Evolutionary conservation across 2,113 vertebrate species (phyloP).

Genomic region (Bettongia penicillata): DNA sequence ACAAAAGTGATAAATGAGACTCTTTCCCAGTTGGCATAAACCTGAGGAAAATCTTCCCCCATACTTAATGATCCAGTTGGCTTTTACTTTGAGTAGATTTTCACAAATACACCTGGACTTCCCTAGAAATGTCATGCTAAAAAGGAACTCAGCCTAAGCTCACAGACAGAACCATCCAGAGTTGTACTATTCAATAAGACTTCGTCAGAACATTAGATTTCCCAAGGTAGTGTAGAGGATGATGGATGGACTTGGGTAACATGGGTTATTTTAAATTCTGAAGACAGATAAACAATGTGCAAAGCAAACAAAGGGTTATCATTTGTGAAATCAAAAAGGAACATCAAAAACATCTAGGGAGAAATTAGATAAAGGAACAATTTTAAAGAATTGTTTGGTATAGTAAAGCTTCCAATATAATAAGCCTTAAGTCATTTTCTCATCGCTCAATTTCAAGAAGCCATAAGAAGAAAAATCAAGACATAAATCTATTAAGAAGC

Average conservation of each 20-base stretch:
- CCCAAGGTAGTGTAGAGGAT: not conserved
- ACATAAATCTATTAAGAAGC: not conserved
- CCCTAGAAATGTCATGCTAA: slow-evolving; percentile 12
- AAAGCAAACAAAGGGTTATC: not conserved
- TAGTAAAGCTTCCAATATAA: not conserved
- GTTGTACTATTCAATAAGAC: not conserved
- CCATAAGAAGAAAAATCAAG: not conserved
- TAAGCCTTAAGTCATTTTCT: not conserved
- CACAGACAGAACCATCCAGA: not conserved
- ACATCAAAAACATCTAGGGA: not conserved
- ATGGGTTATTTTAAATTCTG: not conserved
- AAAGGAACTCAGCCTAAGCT: not conserved
- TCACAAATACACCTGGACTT: not conserved
- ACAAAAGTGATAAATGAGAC: slow-evolving; percentile 51
- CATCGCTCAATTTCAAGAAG: not conserved
- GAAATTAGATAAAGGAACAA: not conserved
- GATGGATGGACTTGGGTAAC: not conserved
- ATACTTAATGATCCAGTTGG: not conserved
- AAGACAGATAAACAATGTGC: not conserved
- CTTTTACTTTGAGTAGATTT: slow-evolving; percentile 21
- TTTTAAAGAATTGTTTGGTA: not conserved
- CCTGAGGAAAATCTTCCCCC: not conserved
- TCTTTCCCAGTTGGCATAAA: not conserved
- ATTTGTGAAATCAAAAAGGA: not conserved
- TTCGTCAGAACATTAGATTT: not conserved